phyloP scores from a whole-genome alignment of 2,888 invertebrate species.

The Cephus spinipes region DNA sequence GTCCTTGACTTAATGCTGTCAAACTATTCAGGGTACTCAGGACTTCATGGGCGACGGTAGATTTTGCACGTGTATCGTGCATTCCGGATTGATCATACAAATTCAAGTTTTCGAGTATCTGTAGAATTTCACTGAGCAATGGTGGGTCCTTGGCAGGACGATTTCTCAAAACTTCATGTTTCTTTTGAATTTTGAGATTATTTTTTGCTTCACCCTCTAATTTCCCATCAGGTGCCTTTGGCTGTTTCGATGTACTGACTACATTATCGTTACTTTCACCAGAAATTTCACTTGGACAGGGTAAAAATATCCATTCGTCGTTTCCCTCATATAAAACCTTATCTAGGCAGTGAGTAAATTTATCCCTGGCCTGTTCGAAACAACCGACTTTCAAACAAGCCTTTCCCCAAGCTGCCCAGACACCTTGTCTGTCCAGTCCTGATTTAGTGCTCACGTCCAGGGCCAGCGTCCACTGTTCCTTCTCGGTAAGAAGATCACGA shows the following conservation, averaged over 20 bases:
- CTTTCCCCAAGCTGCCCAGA: conserved; percentile 91
- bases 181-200: conserved; percentile 65
- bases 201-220: conserved; percentile 60
- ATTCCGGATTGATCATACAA: conserved; percentile 41
- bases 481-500: conserved; percentile 79
- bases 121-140: conserved; percentile 77
- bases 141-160: conserved; percentile 76
- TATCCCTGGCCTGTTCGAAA: conserved; percentile 80
- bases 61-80: conserved; percentile 58
- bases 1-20: conserved; percentile 64
- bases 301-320: conserved; percentile 59
- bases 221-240: conserved; percentile 33
- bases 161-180: conserved; percentile 49
- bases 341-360: conserved; percentile 74
- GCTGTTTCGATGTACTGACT: conserved; percentile 15
- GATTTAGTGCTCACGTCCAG: conserved; percentile 89
- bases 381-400: conserved; percentile 84
- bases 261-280: conserved; percentile 13
- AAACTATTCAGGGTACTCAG: conserved; percentile 66
- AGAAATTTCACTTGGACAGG: conserved; percentile 34
- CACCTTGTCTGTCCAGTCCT: conserved; percentile 80
- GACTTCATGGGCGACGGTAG: conserved; percentile 69
- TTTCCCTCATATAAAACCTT: conserved; percentile 63
- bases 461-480: conserved; percentile 87
- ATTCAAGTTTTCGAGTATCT: conserved; percentile 71